Evolutionary conservation across 2,113 vertebrate species (phyloP).

Genomic region (Labeo rohita): DNA sequence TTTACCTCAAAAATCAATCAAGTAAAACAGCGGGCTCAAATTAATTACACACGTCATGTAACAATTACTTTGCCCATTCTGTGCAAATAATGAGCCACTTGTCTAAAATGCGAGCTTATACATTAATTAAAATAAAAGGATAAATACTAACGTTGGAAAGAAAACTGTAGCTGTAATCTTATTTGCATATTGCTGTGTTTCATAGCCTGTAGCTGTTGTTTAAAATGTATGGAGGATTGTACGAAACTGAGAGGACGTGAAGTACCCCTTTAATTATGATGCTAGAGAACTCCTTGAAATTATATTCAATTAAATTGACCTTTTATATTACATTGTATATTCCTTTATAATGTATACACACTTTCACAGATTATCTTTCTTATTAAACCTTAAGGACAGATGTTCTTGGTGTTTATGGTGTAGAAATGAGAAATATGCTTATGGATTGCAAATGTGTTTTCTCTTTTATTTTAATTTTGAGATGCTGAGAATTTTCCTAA

Average conservation of each 20-base stretch:
- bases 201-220: background rate
- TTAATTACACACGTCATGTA: background rate
- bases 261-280: background rate
- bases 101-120: background rate
- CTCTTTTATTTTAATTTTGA: constrained; percentile 3
- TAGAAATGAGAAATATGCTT: background rate
- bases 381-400: background rate
- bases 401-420: background rate
- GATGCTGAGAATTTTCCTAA: background rate
- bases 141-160: background rate
- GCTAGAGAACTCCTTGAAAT: background rate
- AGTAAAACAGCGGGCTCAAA: background rate
- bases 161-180: background rate
- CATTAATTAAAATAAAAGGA: background rate
- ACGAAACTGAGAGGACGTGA: background rate
- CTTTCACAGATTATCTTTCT: background rate
- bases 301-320: background rate
- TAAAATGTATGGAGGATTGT: background rate
- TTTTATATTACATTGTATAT: background rate
- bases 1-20: background rate
- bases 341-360: background rate
- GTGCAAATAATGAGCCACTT: background rate
- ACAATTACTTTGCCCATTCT: background rate
- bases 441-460: background rate
- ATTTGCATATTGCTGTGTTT: background rate